Percentiles rank a stretch among this genome's conserved stretches.
phyloP scores from a whole-genome alignment of 2,113 vertebrate species.

The Oxygymnocypris stewartii region DNA sequence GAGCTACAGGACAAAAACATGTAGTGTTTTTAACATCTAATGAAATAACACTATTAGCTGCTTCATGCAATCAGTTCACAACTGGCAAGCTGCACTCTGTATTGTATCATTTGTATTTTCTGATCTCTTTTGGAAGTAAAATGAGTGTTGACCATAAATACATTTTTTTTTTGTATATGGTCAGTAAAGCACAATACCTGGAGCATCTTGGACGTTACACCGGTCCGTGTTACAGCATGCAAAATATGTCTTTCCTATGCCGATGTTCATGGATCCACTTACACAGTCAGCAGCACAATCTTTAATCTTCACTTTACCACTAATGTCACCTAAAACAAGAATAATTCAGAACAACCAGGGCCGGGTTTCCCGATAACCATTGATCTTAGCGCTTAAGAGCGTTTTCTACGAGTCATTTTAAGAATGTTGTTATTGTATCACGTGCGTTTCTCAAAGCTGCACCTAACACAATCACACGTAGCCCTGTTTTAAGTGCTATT shows the following conservation, averaged over 20 bases:
- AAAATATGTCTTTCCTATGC: not conserved
- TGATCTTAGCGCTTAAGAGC: no score
- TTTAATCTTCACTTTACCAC: not conserved
- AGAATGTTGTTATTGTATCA: no score
- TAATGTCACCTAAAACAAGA: not conserved
- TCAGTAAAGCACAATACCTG: not conserved
- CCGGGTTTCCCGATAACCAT: no score
- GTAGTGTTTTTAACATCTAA: not conserved
- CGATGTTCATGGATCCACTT: not conserved
- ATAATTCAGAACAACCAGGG: not conserved
- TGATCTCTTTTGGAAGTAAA: not conserved
- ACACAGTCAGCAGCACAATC: not conserved
- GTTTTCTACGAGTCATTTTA: no score
- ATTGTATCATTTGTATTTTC: no score
- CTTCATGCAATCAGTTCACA: not conserved
- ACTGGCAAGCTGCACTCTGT: not conserved
- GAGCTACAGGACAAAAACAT: not conserved
- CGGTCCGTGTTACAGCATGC: conserved; percentile 5
- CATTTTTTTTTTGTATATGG: not conserved
- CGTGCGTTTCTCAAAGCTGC: no score
- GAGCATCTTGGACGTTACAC: not conserved
- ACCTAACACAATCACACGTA: no score
- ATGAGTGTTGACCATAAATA: no score
- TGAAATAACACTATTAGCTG: not conserved
- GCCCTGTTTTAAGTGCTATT: no score